Base-by-base conservation (phyloP, 1,140 invertebrate genomes). In the Alviniconcha marisindica region DNA sequence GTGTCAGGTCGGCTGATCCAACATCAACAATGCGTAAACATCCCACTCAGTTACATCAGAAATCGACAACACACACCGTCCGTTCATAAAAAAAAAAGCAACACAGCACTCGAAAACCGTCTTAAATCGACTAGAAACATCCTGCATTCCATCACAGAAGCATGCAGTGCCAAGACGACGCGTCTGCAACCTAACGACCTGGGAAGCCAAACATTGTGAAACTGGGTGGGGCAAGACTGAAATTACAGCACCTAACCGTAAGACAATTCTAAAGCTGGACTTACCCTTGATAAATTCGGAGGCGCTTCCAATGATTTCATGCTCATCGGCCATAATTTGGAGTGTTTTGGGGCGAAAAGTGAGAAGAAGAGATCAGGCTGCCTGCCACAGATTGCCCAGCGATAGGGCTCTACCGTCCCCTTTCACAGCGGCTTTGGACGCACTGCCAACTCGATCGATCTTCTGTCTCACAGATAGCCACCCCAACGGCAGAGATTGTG, bases 211-310 rank as follows among this genome's bases (percentile, higher is more conserved):
- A 63, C 60, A 63, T 63, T 4, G 60, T 24, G 60, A 31, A 63
- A 63, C 4, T 63, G 28, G 60, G 60, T 63, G 7, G 24, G 60
- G 18, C 44, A 48, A 48, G 44, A 48, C 18, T 10, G 5, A 18
- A 5, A 48, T 10, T 10, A 48, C 44, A 48, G 44, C 18, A 48
- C 5, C 5, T 18, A 48, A 48, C 5, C 44, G 44, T 18, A 48
- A 48, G 7, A 48, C 18, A 5, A 48, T 18, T 10, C 44, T 5
- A 5, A 48, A 48, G 18, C 44, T 10, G 51, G n/a, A 56, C 89
- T 88, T 82, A 93, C 92, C 92, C 91, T 91, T 92, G 24, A 93
- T 93, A 77, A 91, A 93, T 86, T 93, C 93, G 56, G 92, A 92
- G 69, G 92, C 92, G 89, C 92, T 93, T 74, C 93, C 93, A 83